A percentile compares a stretch with the other conserved stretches of the same genome.
Evolutionary conservation across 2,888 invertebrate genomes (phyloP).

Genomic region (Laothoe populi): DNA sequence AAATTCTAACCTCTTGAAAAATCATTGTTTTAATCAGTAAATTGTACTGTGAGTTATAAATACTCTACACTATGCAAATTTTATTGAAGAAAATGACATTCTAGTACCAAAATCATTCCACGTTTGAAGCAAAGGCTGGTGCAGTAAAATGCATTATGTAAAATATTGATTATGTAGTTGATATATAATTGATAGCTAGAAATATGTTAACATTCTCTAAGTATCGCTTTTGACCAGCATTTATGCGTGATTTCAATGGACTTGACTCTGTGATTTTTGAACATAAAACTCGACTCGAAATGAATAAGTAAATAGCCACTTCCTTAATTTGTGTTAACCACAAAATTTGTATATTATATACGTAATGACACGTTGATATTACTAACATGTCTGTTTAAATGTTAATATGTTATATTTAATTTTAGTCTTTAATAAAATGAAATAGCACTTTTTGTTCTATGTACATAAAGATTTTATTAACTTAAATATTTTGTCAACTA

Average conservation of each 20-base stretch:
- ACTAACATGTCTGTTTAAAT: neutral
- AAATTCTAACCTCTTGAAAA: too few species aligned
- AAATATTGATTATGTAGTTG: neutral
- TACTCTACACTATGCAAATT: too few species aligned
- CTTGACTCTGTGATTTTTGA: constrained; percentile 8
- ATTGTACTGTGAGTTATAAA: too few species aligned
- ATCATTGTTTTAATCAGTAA: too few species aligned
- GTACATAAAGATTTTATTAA: too few species aligned
- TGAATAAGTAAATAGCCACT: neutral
- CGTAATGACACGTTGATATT: neutral
- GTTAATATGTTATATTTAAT: neutral
- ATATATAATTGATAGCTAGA: constrained; percentile 7
- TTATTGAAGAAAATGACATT: too few species aligned
- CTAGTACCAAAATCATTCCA: neutral
- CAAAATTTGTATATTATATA: neutral
- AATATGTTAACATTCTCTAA: neutral
- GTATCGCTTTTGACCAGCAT: neutral
- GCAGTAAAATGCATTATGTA: neutral
- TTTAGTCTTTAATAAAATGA: neutral
- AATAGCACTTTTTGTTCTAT: neutral
- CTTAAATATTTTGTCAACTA: neutral
- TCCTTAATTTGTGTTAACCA: constrained; percentile 13
- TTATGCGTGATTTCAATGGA: neutral
- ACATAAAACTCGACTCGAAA: constrained; percentile 6
- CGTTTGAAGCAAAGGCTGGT: neutral